Percentiles rank a stretch among this genome's conserved stretches.
Conservation (phyloP, 1,140 invertebrate genomes). For the Cydia fagiglandana region DNA sequence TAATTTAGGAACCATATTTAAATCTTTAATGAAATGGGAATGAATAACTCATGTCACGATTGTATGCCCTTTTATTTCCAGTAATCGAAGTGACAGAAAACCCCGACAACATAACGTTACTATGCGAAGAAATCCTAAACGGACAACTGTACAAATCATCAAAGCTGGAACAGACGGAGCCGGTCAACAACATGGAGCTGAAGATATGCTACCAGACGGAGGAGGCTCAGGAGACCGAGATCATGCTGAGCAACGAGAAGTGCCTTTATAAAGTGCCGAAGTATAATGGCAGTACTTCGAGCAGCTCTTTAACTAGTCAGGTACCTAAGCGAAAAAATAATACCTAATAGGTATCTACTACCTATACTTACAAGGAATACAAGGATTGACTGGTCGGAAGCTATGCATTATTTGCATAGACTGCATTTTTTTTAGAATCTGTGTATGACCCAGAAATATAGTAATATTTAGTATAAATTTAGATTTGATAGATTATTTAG, state of each 20-base stretch:
- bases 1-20: too few relatives aligned
- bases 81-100: constrained; percentile 79
- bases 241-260: constrained; percentile 64
- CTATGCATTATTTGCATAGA: too few relatives aligned
- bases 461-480: too few relatives aligned
- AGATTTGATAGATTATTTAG: too few relatives aligned
- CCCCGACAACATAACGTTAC: constrained; percentile 60
- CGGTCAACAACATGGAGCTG: constrained; percentile 55
- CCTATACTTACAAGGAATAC: too few relatives aligned
- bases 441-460: too few relatives aligned
- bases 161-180: constrained; percentile 52
- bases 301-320: constrained; percentile 55
- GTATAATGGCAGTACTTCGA: constrained; percentile 50
- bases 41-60: not conserved
- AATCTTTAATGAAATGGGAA: too few relatives aligned
- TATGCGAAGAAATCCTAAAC: constrained; percentile 68
- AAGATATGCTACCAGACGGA: constrained; percentile 67
- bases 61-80: constrained; percentile 50
- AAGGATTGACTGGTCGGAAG: too few relatives aligned
- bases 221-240: constrained; percentile 58
- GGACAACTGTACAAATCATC: constrained; percentile 69
- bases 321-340: constrained; percentile 30
- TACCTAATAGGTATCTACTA: too few relatives aligned
- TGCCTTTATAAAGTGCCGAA: constrained; percentile 62
- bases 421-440: too few relatives aligned